Evolutionary conservation across 2,888 invertebrate genomes (phyloP).

Genomic region (Terebella lapidaria): DNA sequence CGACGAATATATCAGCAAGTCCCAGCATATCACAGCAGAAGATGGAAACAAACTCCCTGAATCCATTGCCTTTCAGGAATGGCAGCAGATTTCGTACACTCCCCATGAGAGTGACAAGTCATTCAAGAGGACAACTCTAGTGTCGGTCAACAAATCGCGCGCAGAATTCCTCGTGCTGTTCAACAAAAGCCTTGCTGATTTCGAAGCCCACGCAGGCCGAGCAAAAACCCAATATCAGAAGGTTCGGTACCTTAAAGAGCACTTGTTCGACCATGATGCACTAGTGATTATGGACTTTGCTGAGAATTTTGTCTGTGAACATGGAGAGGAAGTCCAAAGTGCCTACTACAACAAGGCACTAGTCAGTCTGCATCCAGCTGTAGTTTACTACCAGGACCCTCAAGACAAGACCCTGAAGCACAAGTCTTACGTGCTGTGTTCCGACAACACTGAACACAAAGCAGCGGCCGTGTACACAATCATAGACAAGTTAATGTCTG

Average conservation of each 20-base stretch:
- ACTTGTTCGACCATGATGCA: background rate
- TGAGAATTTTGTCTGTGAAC: slow-evolving; percentile 1
- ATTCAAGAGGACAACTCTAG: too few relatives aligned
- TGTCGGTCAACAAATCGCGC: too few relatives aligned
- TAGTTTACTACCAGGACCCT: background rate
- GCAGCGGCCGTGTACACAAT: background rate
- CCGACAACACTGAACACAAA: background rate
- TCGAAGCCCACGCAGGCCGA: background rate
- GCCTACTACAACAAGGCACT: background rate
- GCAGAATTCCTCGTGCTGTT: too few relatives aligned
- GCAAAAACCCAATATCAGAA: background rate
- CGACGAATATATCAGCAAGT: too few relatives aligned
- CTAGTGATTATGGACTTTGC: background rate
- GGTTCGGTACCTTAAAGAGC: background rate
- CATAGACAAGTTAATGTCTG: background rate
- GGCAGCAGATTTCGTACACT: too few relatives aligned
- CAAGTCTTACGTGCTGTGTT: background rate
- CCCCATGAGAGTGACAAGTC: too few relatives aligned
- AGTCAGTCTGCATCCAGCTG: background rate
- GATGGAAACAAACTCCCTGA: too few relatives aligned
- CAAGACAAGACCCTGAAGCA: background rate
- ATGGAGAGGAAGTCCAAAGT: background rate
- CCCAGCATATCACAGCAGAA: too few relatives aligned
- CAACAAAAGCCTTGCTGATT: too few relatives aligned
- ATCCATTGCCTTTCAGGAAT: too few relatives aligned